These are phyloP conservation scores for Xylota sylvarum DNA, from an alignment of 2,888 invertebrate genomes.

Conservation along the genomic window DNA sequence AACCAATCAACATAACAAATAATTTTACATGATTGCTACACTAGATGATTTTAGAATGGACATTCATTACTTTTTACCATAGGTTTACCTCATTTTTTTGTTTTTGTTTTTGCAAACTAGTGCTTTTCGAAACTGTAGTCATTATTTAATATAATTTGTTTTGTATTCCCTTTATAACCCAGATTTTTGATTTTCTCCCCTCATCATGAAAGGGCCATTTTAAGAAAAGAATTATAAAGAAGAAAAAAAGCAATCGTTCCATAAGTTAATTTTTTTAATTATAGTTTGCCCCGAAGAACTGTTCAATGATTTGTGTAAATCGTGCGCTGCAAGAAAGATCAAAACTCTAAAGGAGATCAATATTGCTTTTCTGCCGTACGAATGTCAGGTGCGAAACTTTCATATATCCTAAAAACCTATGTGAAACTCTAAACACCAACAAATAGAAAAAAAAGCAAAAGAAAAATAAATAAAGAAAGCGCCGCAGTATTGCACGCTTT, in stretches of 20 bases:
- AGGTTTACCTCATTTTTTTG: slow-evolving; percentile 11
- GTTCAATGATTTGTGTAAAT: slow-evolving; percentile 98
- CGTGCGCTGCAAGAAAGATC: slow-evolving; percentile 96
- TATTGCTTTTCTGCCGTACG: slow-evolving; percentile 99
- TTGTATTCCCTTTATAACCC: background rate
- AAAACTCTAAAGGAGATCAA: slow-evolving; percentile 99
- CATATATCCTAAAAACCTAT: slow-evolving; percentile 65
- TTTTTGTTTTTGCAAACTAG: slow-evolving; percentile 31
- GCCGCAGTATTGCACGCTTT: slow-evolving; percentile 58
- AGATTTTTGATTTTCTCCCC: background rate
- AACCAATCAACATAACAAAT: background rate
- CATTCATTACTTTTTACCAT: slow-evolving; percentile 29
- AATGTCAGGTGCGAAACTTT: slow-evolving; percentile 92
- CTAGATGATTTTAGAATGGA: slow-evolving; percentile 9
- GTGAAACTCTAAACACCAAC: slow-evolving; percentile 67
- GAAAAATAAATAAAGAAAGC: slow-evolving; percentile 44
- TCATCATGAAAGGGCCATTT: background rate
- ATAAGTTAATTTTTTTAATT: slow-evolving; percentile 78
- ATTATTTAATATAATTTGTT: background rate
- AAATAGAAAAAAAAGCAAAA: slow-evolving; percentile 52
- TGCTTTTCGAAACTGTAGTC: slow-evolving; percentile 12
- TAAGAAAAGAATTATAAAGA: slow-evolving; percentile 4
- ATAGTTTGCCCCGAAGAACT: slow-evolving; percentile 97
- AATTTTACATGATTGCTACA: slow-evolving; percentile 12
- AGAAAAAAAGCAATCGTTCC: slow-evolving; percentile 19